Base-by-base conservation (phyloP, 2,113 vertebrate genomes). In the Pseudorectes ferrugineus region DNA sequence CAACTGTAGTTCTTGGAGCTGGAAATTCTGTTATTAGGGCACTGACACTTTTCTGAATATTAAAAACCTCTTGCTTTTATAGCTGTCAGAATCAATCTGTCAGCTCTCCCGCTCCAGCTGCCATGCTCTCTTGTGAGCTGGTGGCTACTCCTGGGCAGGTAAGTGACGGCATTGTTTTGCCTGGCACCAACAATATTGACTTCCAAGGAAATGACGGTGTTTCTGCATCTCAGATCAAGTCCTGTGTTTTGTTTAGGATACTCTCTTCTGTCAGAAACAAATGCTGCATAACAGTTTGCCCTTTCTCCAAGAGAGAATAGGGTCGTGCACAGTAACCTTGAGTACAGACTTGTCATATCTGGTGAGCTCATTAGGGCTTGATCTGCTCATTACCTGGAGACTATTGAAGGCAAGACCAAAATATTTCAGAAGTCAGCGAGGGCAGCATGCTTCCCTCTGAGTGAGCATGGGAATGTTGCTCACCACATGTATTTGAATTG, bases 361-460 rank as follows among this genome's bases (percentile, higher is more conserved):
- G n/a, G 77, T 92, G 59, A 93, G 78, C 89, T 95, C 59, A 67
- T 95, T 93, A 93, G 82, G 68, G 51, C 71, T 88, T 89, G 83
- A 92, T 95, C 81, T 70, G 63, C 92, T 95, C 71, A 66, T 91
- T 96, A 95, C 85, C 82, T 93, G 77, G 29, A 62, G 80, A 79
- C 33, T 87, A 11, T 77, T 75, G 58, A 89, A 92, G 88, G 65
- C 72, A 77, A 43, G 51, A 75, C 81, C 28, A 26, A 95, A 95
- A 74, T 88, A 78, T 43, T 77, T 88, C 22, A 16, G 2, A 65
- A 93, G 46, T 65, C 29, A 45, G 70, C 1, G 17, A 68, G 42
- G 87, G 66, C 55, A 79, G 62, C 29, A 2, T n/a, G 19, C 43
- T 73, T 93, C 24, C 38, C 13, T 89, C 66, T 70, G 81, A 79